Evolutionary conservation across 2,888 invertebrate species (phyloP), one percentile per base, ranked within the genome.

Genomic region (Synanthedon myopaeformis): DNA sequence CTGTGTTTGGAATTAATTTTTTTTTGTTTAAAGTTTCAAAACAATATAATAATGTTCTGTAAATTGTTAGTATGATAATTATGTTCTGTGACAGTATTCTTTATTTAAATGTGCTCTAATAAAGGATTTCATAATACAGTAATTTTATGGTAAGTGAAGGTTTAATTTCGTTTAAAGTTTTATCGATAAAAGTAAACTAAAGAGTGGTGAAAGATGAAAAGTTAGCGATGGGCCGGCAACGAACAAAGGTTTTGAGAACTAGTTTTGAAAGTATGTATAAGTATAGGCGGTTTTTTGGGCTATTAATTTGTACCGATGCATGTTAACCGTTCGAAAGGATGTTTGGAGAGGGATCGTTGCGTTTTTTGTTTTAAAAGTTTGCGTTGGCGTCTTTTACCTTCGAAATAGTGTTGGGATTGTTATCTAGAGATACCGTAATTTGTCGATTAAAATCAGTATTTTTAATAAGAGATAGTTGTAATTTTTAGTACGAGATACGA

Each of bases 161-260:
- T 74, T 65, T 54, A 49, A 28, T 53, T 49, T 49, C 55, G 54
- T 54, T 56, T 51, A 48, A 19, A 41, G 11, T 51, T 49, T 51
- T 23, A 42, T 4, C 4, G 17, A n/a, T 41, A 12, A 54, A 13
- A 28, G 3, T 6, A 4, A 42, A 13, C 4, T n/a, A 42, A 10
- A 14, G 49, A 49, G 17, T 17, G 19, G 23, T 49, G 10, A 13
- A 52, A 42, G 23, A 19, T 41, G 42, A 42, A 14, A 55, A 52
- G 52, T 55, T 54, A 41, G 58, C 57, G 54, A 62, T 56, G 58
- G 61, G 57, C 58, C 66, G 66, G 66, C 61, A 59, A 61, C 66
- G 73, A 79, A 79, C 78, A 79, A 80, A 79, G 78, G 62, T 60
- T 55, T 63, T 55, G 56, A 57, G 63, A 78, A 78, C 78, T 76